A percentile compares a stretch with the other conserved stretches of the same genome.
Conservation (phyloP, 2,888 invertebrate genomes). For the Ceramica pisi region DNA sequence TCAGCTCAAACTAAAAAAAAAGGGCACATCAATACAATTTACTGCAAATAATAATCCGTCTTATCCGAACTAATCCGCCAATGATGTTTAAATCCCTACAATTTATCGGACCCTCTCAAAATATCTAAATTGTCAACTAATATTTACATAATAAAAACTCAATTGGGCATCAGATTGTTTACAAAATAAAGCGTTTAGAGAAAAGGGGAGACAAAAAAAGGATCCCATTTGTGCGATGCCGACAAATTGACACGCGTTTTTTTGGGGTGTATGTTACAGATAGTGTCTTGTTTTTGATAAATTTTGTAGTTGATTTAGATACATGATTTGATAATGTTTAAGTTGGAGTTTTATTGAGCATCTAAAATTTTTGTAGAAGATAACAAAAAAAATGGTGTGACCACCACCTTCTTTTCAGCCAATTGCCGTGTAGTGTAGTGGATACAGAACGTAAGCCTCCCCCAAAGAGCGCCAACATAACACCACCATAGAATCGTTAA, state of each 20-base stretch:
- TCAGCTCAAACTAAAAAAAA: background rate
- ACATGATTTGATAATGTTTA: background rate
- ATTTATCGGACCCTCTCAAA: conserved; percentile 31
- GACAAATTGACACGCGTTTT: conserved; percentile 36
- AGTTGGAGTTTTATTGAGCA: background rate
- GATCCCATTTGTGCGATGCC: conserved; percentile 57
- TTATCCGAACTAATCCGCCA: conserved; percentile 40
- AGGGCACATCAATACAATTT: background rate
- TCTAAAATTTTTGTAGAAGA: too few species aligned
- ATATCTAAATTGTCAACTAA: conserved; percentile 55
- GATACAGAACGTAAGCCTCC: too few species aligned
- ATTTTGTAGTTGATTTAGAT: conserved; percentile 15
- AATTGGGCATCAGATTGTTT: conserved; percentile 71
- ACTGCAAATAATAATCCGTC: conserved; percentile 42
- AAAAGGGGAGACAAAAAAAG: conserved; percentile 61
- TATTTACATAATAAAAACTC: conserved; percentile 69
- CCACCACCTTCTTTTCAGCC: too few species aligned
- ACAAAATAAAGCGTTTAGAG: conserved; percentile 67
- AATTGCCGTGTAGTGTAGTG: too few species aligned
- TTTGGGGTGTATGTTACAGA: conserved; percentile 43
- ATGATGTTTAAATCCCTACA: conserved; percentile 39
- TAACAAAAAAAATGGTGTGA: too few species aligned
- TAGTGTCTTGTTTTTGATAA: conserved; percentile 35
- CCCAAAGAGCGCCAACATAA: too few species aligned
- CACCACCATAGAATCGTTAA: too few species aligned